These are phyloP conservation scores for Drosophila emarginata DNA, from an alignment of 2,888 invertebrate species.

Conservation along the genomic window DNA sequence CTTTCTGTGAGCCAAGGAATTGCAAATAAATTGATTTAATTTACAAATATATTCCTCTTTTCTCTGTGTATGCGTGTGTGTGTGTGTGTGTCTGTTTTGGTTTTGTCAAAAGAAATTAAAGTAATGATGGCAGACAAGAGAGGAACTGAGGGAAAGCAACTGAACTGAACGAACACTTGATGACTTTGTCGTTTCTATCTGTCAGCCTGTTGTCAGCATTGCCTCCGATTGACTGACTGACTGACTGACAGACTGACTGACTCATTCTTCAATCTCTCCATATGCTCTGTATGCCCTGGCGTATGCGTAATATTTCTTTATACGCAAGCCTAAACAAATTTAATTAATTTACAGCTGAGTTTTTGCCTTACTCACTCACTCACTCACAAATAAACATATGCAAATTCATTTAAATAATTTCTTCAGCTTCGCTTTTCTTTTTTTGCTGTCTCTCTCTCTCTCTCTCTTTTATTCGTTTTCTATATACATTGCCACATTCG, in stretches of 20 bases:
- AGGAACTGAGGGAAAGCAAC: conserved; percentile 7
- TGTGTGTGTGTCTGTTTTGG: conserved; percentile 31
- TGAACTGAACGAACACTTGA: conserved; percentile 28
- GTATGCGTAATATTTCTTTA: conserved; percentile 37
- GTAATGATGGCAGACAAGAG: conserved; percentile 45
- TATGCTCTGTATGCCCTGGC: conserved; percentile 17
- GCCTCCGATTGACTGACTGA: not conserved
- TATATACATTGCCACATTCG: not conserved
- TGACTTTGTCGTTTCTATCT: conserved; percentile 38
- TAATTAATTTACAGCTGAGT: conserved; percentile 61
- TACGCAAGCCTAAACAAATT: conserved; percentile 50
- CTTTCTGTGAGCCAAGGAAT: conserved; percentile 47
- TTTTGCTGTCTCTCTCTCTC: not conserved
- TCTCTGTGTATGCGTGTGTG: conserved; percentile 28
- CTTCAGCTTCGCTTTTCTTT: conserved; percentile 1
- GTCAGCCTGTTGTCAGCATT: conserved; percentile 18
- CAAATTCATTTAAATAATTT: conserved; percentile 60
- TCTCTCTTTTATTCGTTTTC: not conserved
- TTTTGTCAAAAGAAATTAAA: conserved; percentile 69
- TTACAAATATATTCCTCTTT: conserved; percentile 55
- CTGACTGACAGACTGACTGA: not conserved
- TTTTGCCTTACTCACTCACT: conserved; percentile 19
- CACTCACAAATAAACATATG: conserved; percentile 50
- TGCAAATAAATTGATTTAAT: conserved; percentile 74
- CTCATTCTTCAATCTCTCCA: not conserved